Base-by-base conservation (phyloP, 2,113 vertebrate genomes). In the Siphamia tubifer region DNA sequence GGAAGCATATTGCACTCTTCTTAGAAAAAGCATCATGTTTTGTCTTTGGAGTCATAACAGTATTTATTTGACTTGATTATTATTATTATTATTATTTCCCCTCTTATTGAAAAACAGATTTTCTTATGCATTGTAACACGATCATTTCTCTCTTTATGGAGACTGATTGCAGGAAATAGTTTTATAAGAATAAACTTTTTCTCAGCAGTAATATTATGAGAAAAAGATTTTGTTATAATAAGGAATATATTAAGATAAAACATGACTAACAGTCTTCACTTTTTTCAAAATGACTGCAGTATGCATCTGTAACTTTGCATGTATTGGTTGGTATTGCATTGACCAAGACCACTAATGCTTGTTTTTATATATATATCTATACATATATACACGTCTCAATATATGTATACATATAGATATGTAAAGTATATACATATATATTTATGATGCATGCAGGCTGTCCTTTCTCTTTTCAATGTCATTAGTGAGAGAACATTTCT, bases 281-380 rank as follows among this genome's bases (percentile, higher is more conserved):
- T 68, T 51, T 64, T 48, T 62, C 47, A 40, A 64, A 61, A 51
- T 48, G 58, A 82, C 38, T 52, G 69, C 76, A 74, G 78, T 88
- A 85, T 86, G 87, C 89, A 88, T 87, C 83, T 57, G 32, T 47
- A 74, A 20, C 49, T 81, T 79, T 92, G 91, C 91, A 92, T 92
- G 91, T 81, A 81, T 84, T 85, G 81, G 83, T 86, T 89, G 80
- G 67, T 74, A 62, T 72, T 85, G 84, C 85, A 82, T 82, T 87
- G 79, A 83, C 66, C 51, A 79, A 81, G 79, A 85, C 71, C 77
- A 84, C 52, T 81, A 86, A 83, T 82, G 90, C 89, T 83, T 87
- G 48, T 64, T 24, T 74, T 20, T 74, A 68, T 77, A 58, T 69
- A 25, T 62, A 54, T 70, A 70, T 73, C 42, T 53, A 35, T 60